Conservation (phyloP, 2,113 vertebrate species). For the Noturus placidus region DNA sequence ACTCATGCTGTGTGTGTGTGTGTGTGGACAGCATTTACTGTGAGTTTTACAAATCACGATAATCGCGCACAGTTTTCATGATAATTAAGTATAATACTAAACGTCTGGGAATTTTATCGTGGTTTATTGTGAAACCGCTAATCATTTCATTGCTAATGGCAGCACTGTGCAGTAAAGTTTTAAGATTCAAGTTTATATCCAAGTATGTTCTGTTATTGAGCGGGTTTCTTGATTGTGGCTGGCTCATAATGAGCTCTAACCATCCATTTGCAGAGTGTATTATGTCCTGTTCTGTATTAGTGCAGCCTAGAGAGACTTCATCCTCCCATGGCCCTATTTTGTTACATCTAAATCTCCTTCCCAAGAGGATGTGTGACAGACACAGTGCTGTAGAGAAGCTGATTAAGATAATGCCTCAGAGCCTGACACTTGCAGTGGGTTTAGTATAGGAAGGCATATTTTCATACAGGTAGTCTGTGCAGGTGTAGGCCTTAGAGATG, state of each 20-base stretch:
- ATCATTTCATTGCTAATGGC: too few species aligned
- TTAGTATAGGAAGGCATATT: background rate
- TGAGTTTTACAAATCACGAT: too few species aligned
- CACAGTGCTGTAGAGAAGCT: background rate
- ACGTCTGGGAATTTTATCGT: too few species aligned
- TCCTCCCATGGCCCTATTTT: background rate
- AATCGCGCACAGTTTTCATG: too few species aligned
- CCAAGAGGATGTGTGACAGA: conserved; percentile 18
- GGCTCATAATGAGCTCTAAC: background rate
- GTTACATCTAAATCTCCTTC: conserved; percentile 10
- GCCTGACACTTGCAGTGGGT: background rate
- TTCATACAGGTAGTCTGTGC: background rate
- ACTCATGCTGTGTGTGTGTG: too few species aligned
- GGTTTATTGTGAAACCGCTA: too few species aligned
- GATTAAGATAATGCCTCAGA: conserved; percentile 38
- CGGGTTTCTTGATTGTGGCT: background rate
- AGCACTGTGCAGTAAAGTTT: too few species aligned
- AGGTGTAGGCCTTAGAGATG: background rate
- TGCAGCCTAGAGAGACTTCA: background rate
- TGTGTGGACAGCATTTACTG: too few species aligned
- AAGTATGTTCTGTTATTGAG: background rate
- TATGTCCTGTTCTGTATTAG: background rate
- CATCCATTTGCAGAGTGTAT: background rate
- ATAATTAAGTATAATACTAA: too few species aligned
- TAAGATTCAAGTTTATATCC: too few species aligned